Evolutionary conservation across 2,797 vertebrate species (phyloP), one percentile per base, ranked within the genome.

Genomic region (Todus mexicanus): DNA sequence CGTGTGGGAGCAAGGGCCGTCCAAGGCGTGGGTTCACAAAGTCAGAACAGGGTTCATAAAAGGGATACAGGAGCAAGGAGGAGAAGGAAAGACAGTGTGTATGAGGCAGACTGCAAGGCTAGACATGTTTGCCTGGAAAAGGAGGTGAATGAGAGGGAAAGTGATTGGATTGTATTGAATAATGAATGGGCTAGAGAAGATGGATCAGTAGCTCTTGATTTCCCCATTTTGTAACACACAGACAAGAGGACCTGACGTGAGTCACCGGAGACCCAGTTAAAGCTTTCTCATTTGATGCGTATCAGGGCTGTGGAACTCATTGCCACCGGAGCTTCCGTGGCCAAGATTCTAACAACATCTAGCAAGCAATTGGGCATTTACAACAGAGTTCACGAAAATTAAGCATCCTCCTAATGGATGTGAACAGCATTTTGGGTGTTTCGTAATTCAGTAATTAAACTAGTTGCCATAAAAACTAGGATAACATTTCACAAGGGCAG

Each of bases 201-300:
- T 94, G 91, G 92, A 95, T 94, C 87, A 87, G 92, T 94, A 94
- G 83, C 87, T 91, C 85, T 94, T 91, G 87, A 93, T 95, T 95
- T 96, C 87, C 91, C 89, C 92, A 87, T 95, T 93, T 95, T 93
- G 84, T 92, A 93, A 88, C 63, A 93, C 79, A 90, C 40, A 94
- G 92, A 86, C 87, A 81, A 93, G 91, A 95, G 79, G 91, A 92
- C 91, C 92, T 94, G 96, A 96, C 59, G 66, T 93, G 89, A 96
- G 93, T 95, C 84, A 96, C 71, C 4, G 8, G 89, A 96, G 93
- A 95, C 89, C 84, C 92, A 91, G 92, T 95, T 95, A 94, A 85
- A 94, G 91, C 91, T 79, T 95, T 93, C 92, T 95, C 82, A 89
- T 88, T 88, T 81, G 80, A 92, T 91, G 87, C 15, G 50, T 94